These are phyloP conservation scores for Euura lappo DNA, from an alignment of 1,140 invertebrate genomes.

Conservation along the genomic window DNA sequence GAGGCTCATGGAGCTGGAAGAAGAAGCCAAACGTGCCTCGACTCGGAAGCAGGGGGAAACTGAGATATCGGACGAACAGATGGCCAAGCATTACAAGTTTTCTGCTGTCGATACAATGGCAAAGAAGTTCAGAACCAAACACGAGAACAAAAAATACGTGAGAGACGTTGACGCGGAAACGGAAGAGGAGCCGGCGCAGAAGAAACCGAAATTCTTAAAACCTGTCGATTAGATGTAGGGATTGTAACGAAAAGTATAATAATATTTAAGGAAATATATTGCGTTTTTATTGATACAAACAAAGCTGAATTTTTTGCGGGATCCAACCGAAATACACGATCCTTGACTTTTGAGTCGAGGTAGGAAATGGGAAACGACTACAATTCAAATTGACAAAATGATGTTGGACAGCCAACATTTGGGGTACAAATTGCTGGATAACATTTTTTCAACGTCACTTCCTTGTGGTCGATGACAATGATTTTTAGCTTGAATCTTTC, in stretches of 20 bases:
- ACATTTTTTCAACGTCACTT: background rate
- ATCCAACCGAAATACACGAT: too few relatives aligned
- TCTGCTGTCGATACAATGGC: constrained; percentile 53
- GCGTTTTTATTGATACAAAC: too few relatives aligned
- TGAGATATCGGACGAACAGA: constrained; percentile 75
- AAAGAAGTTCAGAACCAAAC: constrained; percentile 48
- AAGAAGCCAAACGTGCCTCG: constrained; percentile 52
- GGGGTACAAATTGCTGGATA: background rate
- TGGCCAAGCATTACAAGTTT: constrained; percentile 63
- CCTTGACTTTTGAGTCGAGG: too few relatives aligned
- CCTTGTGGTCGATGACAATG: background rate
- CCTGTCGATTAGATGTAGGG: constrained; percentile 34
- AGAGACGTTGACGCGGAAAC: background rate
- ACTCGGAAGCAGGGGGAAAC: constrained; percentile 60
- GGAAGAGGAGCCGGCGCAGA: constrained; percentile 36
- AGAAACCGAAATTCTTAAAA: constrained; percentile 52
- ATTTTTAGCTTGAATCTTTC: background rate
- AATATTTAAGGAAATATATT: too few relatives aligned
- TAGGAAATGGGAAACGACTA: too few relatives aligned
- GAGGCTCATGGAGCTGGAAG: constrained; percentile 67
- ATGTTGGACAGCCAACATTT: background rate
- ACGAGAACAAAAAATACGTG: constrained; percentile 35
- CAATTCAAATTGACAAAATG: too few relatives aligned
- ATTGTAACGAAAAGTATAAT: background rate
- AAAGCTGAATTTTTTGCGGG: too few relatives aligned